These are phyloP conservation scores for Alethe castanea DNA, from an alignment of 2,113 vertebrate species.

Conservation along the genomic window DNA sequence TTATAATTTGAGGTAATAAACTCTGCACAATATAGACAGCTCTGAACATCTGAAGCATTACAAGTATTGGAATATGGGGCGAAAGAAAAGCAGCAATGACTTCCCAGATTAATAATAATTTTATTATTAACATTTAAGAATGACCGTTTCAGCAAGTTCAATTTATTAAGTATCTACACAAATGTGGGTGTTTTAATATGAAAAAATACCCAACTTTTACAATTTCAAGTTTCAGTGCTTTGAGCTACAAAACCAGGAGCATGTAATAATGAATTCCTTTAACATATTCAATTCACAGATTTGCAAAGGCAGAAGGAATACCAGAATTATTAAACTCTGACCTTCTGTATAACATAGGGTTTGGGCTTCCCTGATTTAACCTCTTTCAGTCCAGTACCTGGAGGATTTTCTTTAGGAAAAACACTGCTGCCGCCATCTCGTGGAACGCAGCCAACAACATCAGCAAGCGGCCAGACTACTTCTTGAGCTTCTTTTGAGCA, in stretches of 20 bases:
- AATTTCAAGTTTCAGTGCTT: background rate
- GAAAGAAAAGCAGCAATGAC: background rate
- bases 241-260: background rate
- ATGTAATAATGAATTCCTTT: background rate
- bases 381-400: background rate
- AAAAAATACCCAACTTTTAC: background rate
- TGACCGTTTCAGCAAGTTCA: background rate
- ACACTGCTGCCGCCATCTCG: background rate
- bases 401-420: background rate
- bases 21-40: background rate
- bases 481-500: conserved; percentile 95
- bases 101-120: background rate
- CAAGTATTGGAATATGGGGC: background rate
- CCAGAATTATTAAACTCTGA: background rate
- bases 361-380: background rate
- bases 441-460: background rate
- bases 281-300: background rate
- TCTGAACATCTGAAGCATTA: background rate
- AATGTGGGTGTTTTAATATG: background rate
- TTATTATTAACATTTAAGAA: conserved; percentile 21
- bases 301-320: background rate
- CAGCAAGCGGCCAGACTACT: conserved; percentile 65
- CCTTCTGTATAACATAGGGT: background rate
- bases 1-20: background rate
- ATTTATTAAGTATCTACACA: background rate